Evolutionary conservation across 1,140 invertebrate species (phyloP).

Genomic region (Leucophenga varia): DNA sequence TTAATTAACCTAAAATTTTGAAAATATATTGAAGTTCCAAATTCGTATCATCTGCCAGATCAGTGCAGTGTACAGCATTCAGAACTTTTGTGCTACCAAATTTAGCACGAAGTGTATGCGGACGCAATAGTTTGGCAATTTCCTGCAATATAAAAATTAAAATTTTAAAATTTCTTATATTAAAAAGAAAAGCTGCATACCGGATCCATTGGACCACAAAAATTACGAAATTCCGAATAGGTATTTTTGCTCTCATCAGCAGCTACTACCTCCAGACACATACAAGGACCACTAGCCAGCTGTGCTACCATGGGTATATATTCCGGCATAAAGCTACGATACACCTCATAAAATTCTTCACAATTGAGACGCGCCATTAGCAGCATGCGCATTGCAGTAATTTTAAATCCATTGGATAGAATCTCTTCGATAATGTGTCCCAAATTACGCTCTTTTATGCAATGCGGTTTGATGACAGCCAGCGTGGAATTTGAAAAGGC

Average conservation of each 20-base stretch:
- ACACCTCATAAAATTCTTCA: conserved; percentile 91
- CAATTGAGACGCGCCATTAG: conserved; percentile 77
- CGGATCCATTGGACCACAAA: conserved; percentile 85
- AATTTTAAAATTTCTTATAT: conserved; percentile 3
- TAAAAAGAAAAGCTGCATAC: conserved; percentile 59
- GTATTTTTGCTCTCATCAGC: conserved; percentile 60
- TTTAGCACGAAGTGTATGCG: conserved; percentile 78
- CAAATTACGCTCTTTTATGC: conserved; percentile 69
- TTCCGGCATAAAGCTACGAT: conserved; percentile 85
- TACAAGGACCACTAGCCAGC: conserved; percentile 77
- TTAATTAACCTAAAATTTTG: conserved; percentile 67
- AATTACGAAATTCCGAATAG: conserved; percentile 75
- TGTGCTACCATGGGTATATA: conserved; percentile 84
- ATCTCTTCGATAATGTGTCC: conserved; percentile 77
- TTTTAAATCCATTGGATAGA: conserved; percentile 70
- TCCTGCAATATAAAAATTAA: conserved; percentile 66
- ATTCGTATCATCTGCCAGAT: conserved; percentile 81
- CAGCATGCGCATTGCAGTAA: conserved; percentile 80
- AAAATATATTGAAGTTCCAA: conserved; percentile 84
- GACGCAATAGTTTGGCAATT: conserved; percentile 79
- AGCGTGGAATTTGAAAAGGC: conserved; percentile 63
- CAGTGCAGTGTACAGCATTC: conserved; percentile 92
- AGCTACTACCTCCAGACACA: conserved; percentile 81
- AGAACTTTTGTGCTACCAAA: conserved; percentile 81
- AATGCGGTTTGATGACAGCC: conserved; percentile 91